These are phyloP conservation scores for Axinella damicornis DNA, from an alignment of 37 sponge, comb jelly and placozoan species.

Conservation along the genomic window DNA sequence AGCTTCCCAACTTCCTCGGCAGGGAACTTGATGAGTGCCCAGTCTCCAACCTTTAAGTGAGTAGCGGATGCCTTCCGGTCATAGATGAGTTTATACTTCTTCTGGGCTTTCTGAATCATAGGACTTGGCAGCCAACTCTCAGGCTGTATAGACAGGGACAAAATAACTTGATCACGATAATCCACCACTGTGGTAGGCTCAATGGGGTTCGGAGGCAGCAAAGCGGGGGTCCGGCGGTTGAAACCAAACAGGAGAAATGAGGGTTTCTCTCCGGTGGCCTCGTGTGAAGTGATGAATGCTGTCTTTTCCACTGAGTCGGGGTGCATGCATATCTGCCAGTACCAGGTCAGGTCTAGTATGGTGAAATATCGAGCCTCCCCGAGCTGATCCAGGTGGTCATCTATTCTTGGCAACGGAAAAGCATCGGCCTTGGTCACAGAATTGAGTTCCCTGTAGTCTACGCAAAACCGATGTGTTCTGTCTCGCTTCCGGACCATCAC, in stretches of 20 bases:
- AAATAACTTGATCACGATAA: constrained; percentile 27
- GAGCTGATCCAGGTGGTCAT: too few species aligned
- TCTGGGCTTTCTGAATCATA: constrained; percentile 14
- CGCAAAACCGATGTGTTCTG: too few species aligned
- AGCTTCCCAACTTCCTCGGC: constrained; percentile 30
- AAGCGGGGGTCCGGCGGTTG: constrained; percentile 20
- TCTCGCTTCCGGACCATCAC: too few species aligned
- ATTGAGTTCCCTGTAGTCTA: too few species aligned
- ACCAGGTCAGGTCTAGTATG: too few species aligned
- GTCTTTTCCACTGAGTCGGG: too few species aligned
- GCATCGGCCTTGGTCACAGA: too few species aligned
- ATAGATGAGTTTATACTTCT: constrained; percentile 18
- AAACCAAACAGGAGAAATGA: constrained; percentile 53
- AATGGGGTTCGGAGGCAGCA: constrained; percentile 7
- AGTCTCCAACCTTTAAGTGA: constrained; percentile 17
- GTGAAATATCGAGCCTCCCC: too few species aligned
- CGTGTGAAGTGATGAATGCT: constrained; percentile 7
- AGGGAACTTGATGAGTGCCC: constrained; percentile 53
- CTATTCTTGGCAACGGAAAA: too few species aligned
- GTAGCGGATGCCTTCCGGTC: constrained; percentile 13
- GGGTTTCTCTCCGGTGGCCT: constrained; percentile 46
- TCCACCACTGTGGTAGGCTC: constrained; percentile 7
- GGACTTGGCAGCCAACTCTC: constrained; percentile 4
- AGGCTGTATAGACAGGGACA: constrained; percentile 37
- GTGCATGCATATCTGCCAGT: too few species aligned